Evolutionary conservation across 2,888 invertebrate species (phyloP), one percentile per base, ranked within the genome.

Genomic region (Metopia argyrocephala): DNA sequence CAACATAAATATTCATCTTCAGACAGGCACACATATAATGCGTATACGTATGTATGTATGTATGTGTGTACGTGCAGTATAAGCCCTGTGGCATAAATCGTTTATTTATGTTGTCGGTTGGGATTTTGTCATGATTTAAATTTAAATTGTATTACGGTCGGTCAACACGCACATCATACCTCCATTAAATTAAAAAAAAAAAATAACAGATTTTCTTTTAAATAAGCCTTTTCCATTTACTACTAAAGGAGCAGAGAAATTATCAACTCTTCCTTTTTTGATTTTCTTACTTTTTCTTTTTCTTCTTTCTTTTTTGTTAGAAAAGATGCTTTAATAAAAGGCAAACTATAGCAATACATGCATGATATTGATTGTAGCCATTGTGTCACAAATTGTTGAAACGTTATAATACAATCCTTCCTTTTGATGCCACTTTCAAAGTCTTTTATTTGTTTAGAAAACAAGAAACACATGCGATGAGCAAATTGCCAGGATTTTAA

Each of bases 331-430:
- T 38, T 38, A 38, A 38, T 12, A 12, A 38, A 38, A 38, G 38
- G 38, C 9, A 38, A 38, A 38, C 15, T 38, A 38, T 15, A 38
- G 12, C 31, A 31, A 38, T 38, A 38, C 38, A 38, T 38, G 38
- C 15, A 15, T 38, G 38, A 9, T 38, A 38, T 38, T 38, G 12
- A 38, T 1, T 38, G 12, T 15, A 12, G 46, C 12, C 6, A 48
- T 62, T 48, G 48, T 71, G 66, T 62, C 71, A 71, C 71, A 71
- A 65, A 68, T 57, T 82, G 21, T 84, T n/a, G 38, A 83, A 84
- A 80, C 78, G 78, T 81, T 79, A 84, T 85, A 85, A 86, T 87
- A 86, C 86, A 86, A 87, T 85, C 85, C 84, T 88, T 85, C 85
- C 84, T 78, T 73, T 85, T 87, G 85, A 86, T 86, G 86, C 79